A percentile compares a stretch with the other conserved stretches of the same genome.
Evolutionary conservation across 1,140 invertebrate genomes (phyloP).

Genomic region (Acromyrmex charruanus): DNA sequence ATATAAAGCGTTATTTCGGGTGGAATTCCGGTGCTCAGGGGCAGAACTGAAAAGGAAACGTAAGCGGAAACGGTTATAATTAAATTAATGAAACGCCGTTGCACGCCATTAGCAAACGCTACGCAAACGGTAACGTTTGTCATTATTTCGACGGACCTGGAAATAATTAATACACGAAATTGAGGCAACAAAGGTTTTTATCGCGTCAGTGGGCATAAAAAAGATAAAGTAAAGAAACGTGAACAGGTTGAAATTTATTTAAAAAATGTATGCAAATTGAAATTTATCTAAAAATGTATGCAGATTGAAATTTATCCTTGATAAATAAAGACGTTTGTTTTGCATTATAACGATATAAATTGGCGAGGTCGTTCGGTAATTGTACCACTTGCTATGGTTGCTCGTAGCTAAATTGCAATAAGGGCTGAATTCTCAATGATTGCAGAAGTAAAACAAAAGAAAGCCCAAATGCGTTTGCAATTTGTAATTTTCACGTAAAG

Average conservation of each 20-base stretch:
- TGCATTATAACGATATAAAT: slow-evolving; percentile 21
- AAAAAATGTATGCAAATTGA: neutral
- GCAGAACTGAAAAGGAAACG: slow-evolving; percentile 12
- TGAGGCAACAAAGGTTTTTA: slow-evolving; percentile 6
- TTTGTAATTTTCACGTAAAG: slow-evolving; percentile 8
- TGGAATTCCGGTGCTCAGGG: slow-evolving; percentile 20
- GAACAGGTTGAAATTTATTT: neutral
- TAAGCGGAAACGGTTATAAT: neutral
- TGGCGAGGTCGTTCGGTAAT: neutral
- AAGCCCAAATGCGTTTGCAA: slow-evolving; percentile 7
- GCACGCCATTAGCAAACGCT: slow-evolving; percentile 28
- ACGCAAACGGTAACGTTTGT: slow-evolving; percentile 14
- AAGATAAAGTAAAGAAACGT: too few species aligned
- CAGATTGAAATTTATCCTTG: slow-evolving; percentile 9
- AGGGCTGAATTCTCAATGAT: neutral
- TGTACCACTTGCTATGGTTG: neutral
- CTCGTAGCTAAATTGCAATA: neutral
- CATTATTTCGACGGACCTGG: slow-evolving; percentile 36
- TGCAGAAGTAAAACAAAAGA: slow-evolving; percentile 14
- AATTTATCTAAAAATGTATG: neutral
- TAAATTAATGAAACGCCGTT: slow-evolving; percentile 55
- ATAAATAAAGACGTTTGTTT: slow-evolving; percentile 15
- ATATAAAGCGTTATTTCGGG: slow-evolving; percentile 14
- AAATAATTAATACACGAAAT: slow-evolving; percentile 46
- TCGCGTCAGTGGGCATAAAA: neutral